Evolutionary conservation across 2,888 invertebrate species (phyloP).

Genomic region (Cybosia mesomella): DNA sequence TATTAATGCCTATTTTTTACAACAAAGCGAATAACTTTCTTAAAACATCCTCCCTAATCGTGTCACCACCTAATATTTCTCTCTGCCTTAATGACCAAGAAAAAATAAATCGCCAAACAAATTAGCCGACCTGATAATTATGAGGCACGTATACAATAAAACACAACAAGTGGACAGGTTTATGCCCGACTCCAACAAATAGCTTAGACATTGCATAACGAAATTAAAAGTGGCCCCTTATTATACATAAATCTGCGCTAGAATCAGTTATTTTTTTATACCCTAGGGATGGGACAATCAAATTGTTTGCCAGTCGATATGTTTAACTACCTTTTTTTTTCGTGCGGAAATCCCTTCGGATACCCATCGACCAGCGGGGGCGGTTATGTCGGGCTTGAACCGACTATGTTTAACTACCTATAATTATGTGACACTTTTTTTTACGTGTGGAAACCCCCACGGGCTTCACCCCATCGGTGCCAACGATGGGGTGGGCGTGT

Average conservation of each 20-base stretch:
- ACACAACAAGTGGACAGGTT: slow-evolving; percentile 66
- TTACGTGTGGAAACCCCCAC: too few species aligned
- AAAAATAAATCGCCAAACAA: slow-evolving; percentile 33
- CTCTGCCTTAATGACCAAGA: slow-evolving; percentile 17
- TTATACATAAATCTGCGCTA: slow-evolving; percentile 76
- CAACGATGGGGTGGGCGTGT: too few species aligned
- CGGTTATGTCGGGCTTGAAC: too few species aligned
- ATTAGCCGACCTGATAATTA: slow-evolving; percentile 38
- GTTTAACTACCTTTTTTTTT: neutral
- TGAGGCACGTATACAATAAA: slow-evolving; percentile 54
- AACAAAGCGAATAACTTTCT: slow-evolving; percentile 5
- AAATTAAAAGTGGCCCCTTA: slow-evolving; percentile 81
- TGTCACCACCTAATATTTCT: slow-evolving; percentile 9
- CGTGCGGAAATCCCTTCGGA: too few species aligned
- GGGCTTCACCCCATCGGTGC: too few species aligned
- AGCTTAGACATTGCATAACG: slow-evolving; percentile 65
- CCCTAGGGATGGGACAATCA: slow-evolving; percentile 32
- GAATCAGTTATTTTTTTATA: slow-evolving; percentile 61
- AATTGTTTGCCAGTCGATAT: neutral
- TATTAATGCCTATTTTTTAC: neutral
- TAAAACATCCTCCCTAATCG: neutral
- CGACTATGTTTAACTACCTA: too few species aligned
- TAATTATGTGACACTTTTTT: too few species aligned
- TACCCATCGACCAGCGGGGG: too few species aligned
- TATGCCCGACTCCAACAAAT: slow-evolving; percentile 69